A percentile compares a stretch with the other conserved stretches of the same genome.
Conservation (phyloP, 2,113 vertebrate genomes). For the Ascaphus truei region DNA sequence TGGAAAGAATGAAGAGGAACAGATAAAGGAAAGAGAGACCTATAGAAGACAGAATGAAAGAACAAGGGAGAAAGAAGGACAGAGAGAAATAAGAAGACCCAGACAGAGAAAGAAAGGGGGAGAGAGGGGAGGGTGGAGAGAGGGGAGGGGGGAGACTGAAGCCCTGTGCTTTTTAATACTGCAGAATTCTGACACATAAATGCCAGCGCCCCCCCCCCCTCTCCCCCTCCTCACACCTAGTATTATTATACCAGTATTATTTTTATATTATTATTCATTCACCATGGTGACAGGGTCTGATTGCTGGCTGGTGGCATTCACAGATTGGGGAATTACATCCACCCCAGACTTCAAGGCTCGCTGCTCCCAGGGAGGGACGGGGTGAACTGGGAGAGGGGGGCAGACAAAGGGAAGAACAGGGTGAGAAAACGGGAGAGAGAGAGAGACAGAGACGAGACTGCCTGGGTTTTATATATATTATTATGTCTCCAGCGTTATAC, state of each 20-base stretch:
- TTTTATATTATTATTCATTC: conserved; percentile 1
- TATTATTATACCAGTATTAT: not conserved
- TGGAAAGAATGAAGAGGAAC: too few relatives aligned
- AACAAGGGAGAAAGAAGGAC: too few relatives aligned
- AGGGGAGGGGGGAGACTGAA: conserved; percentile 9
- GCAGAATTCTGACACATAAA: conserved; percentile 8
- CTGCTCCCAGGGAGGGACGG: not conserved
- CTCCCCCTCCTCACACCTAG: not conserved
- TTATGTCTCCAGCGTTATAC: too few relatives aligned
- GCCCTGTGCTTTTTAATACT: conserved; percentile 8
- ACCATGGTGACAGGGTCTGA: conserved; percentile 25
- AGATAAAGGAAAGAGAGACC: too few relatives aligned
- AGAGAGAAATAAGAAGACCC: not conserved
- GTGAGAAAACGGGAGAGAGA: too few relatives aligned
- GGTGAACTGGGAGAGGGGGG: not conserved
- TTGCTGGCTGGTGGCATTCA: not conserved
- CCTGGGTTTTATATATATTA: too few relatives aligned
- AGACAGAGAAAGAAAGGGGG: not conserved
- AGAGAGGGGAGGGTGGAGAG: not conserved
- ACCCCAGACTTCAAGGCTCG: conserved; percentile 8
- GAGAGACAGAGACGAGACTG: too few relatives aligned
- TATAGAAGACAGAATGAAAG: too few relatives aligned
- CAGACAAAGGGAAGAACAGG: not conserved
- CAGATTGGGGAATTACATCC: conserved; percentile 3
- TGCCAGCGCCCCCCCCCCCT: not conserved